Evolutionary conservation across 2,113 vertebrate species (phyloP).

Genomic region (Toxotes jaculatrix): DNA sequence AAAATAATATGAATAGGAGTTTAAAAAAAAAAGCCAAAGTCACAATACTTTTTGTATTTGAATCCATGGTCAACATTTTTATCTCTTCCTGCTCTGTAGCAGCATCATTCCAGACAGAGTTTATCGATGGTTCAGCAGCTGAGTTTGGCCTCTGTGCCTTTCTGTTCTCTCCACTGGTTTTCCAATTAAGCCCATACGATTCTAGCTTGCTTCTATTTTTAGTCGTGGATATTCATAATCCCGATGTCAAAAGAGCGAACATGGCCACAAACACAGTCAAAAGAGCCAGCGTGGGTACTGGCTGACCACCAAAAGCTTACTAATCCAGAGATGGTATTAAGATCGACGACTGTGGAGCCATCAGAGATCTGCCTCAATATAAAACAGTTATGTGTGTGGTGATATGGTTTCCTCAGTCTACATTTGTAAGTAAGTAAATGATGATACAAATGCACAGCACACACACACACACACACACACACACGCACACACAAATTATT

Average conservation of each 20-base stretch:
- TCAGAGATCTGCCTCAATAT: neutral
- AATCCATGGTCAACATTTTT: neutral
- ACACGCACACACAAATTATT: neutral
- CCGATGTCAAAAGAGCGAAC: slow-evolving; percentile 42
- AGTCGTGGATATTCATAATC: slow-evolving; percentile 57
- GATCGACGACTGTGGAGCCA: neutral
- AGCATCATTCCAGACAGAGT: neutral
- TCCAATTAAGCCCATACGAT: slow-evolving; percentile 29
- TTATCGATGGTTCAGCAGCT: slow-evolving; percentile 23
- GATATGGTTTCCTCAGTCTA: neutral
- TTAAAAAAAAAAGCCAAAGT: no score
- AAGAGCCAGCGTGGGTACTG: slow-evolving; percentile 29
- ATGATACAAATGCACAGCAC: neutral
- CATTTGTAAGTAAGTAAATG: neutral
- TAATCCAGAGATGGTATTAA: slow-evolving; percentile 52
- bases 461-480: neutral
- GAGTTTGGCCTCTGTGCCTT: neutral
- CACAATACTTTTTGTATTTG: neutral
- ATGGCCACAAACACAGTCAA: slow-evolving; percentile 16
- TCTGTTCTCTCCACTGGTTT: slow-evolving; percentile 20
- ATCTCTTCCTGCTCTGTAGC: neutral
- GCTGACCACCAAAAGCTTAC: slow-evolving; percentile 25
- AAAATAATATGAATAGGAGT: no score
- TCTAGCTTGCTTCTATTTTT: slow-evolving; percentile 56
- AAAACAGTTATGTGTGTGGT: neutral